These are phyloP conservation scores for Timema cristinae DNA, from an alignment of 2,888 invertebrate genomes.

Conservation along the genomic window DNA sequence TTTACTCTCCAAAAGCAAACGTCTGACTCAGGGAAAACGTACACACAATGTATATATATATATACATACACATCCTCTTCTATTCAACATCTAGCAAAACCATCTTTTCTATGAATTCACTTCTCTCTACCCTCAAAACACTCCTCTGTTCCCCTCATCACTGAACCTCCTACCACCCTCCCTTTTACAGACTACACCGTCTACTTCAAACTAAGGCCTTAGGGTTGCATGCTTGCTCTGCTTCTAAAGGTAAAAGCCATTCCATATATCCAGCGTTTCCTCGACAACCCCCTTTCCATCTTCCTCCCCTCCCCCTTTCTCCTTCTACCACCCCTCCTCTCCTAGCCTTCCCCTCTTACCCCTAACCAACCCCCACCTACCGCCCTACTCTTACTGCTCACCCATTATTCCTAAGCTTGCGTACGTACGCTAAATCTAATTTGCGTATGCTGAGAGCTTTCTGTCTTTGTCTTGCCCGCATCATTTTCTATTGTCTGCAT, in stretches of 20 bases:
- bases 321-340: conserved; percentile 19
- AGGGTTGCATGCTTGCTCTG: too few relatives aligned
- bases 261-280: conserved; percentile 4
- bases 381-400: background rate
- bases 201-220: too few relatives aligned
- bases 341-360: conserved; percentile 15
- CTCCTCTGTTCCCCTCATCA: too few relatives aligned
- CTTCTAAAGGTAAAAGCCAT: conserved; percentile 23
- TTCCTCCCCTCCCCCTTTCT: conserved; percentile 8
- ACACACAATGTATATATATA: too few relatives aligned
- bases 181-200: too few relatives aligned
- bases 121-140: too few relatives aligned
- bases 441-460: conserved; percentile 41
- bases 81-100: too few relatives aligned
- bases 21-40: too few relatives aligned
- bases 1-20: too few relatives aligned
- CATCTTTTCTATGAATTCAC: too few relatives aligned
- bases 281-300: background rate
- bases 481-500: conserved; percentile 14
- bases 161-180: too few relatives aligned
- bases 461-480: conserved; percentile 30
- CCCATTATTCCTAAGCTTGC: conserved; percentile 42
- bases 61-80: too few relatives aligned
- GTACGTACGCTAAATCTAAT: conserved; percentile 39
- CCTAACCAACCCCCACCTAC: conserved; percentile 4